These are phyloP conservation scores for Euwallacea fornicatus DNA, from an alignment of 1,140 invertebrate genomes.

Conservation along the genomic window DNA sequence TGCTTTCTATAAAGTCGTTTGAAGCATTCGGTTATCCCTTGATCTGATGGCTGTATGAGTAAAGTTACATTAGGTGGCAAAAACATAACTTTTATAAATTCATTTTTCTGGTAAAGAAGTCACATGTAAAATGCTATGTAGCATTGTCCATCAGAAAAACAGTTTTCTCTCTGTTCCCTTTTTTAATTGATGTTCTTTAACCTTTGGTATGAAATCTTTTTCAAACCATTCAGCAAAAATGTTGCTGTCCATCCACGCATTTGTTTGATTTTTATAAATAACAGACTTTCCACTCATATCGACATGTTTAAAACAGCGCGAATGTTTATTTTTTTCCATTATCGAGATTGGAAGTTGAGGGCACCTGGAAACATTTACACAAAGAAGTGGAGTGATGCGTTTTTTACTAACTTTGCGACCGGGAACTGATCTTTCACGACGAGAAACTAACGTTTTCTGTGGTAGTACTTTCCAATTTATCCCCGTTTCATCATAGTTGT, in stretches of 20 bases:
- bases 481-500: background rate
- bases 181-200: background rate
- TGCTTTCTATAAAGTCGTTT: background rate
- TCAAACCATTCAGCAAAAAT: background rate
- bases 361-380: background rate
- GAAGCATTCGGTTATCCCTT: too few relatives aligned
- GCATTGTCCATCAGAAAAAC: background rate
- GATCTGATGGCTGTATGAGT: too few relatives aligned
- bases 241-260: background rate
- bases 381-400: background rate
- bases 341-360: background rate
- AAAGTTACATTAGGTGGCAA: background rate
- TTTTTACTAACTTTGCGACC: too few relatives aligned
- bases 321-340: background rate
- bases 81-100: background rate
- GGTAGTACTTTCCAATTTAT: background rate
- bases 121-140: background rate
- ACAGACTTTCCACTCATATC: background rate
- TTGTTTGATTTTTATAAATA: conserved; percentile 1
- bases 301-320: background rate
- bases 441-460: background rate
- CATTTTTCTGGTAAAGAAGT: background rate
- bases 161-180: background rate
- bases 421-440: background rate
- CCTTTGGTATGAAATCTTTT: too few relatives aligned